Conservation (phyloP, 2,113 vertebrate species). For the Connochaetes taurinus region DNA sequence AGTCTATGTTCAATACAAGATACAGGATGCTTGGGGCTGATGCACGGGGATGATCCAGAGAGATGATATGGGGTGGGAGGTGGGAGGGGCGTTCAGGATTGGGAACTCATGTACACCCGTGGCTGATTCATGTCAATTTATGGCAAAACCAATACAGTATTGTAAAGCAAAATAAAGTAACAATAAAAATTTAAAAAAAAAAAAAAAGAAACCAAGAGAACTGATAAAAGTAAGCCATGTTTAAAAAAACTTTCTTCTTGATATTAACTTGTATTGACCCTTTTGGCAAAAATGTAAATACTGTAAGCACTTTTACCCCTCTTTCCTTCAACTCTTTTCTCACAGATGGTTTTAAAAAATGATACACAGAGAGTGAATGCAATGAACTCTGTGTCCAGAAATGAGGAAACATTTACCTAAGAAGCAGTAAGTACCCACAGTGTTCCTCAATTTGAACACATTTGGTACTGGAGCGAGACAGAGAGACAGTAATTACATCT, state of each 20-base stretch:
- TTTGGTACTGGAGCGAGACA: not conserved
- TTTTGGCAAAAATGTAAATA: not conserved
- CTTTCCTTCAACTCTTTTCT: not conserved
- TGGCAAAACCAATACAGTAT: too few relatives aligned
- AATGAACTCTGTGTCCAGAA: constrained; percentile 1
- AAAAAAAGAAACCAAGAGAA: not conserved
- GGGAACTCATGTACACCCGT: too few relatives aligned
- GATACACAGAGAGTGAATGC: not conserved
- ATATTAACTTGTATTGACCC: not conserved
- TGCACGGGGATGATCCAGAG: too few relatives aligned
- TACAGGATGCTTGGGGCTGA: too few relatives aligned
- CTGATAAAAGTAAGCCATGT: not conserved
- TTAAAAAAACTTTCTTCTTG: not conserved
- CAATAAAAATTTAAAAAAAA: too few relatives aligned
- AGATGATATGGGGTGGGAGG: too few relatives aligned
- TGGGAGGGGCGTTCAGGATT: too few relatives aligned
- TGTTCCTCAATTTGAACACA: constrained; percentile 5
- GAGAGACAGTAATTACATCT: not conserved
- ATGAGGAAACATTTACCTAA: not conserved
- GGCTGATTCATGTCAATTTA: too few relatives aligned
- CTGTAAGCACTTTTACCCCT: not conserved
- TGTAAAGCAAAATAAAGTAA: too few relatives aligned
- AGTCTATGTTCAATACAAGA: too few relatives aligned
- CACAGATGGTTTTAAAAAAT: not conserved
- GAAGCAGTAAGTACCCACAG: not conserved